Percentiles rank a stretch among this genome's conserved stretches.
These are phyloP conservation scores for Microchrysa polita DNA, from an alignment of 2,888 invertebrate species.

Conservation along the genomic window DNA sequence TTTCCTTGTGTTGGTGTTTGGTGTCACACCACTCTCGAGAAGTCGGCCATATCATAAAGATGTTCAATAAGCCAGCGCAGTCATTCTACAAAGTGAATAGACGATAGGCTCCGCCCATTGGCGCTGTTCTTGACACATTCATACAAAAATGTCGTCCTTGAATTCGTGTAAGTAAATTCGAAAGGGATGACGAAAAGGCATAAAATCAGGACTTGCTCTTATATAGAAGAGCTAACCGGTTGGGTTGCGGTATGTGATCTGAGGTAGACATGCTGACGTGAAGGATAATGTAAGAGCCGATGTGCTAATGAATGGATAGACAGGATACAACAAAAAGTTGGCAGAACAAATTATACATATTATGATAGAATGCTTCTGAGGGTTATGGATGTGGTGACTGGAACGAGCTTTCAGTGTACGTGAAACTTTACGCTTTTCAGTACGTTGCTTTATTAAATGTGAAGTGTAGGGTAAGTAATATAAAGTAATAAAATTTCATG, in stretches of 20 bases:
- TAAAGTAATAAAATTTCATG: too few relatives aligned
- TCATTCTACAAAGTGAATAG: conserved; percentile 7
- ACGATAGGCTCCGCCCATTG: conserved; percentile 24
- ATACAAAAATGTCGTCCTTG: conserved; percentile 5
- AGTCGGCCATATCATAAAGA: conserved; percentile 44
- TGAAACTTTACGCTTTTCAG: conserved; percentile 18
- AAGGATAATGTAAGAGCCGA: conserved; percentile 17
- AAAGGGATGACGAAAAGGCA: conserved; percentile 37
- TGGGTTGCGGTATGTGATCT: conserved; percentile 39
- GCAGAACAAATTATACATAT: not conserved
- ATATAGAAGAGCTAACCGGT: not conserved
- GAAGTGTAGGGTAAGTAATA: too few relatives aligned
- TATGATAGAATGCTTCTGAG: not conserved
- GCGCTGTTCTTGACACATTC: conserved; percentile 1
- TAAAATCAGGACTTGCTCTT: conserved; percentile 40
- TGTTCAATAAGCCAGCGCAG: conserved; percentile 16
- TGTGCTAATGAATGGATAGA: conserved; percentile 7
- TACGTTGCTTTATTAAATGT: too few relatives aligned
- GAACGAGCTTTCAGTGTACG: conserved; percentile 3
- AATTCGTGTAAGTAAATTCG: conserved; percentile 24
- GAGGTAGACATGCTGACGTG: conserved; percentile 38
- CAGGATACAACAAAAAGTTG: not conserved
- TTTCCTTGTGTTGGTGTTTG: conserved; percentile 52
- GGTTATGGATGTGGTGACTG: not conserved
- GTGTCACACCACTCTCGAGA: conserved; percentile 44